Evolutionary conservation across 2,888 invertebrate species (phyloP), one percentile per base, ranked within the genome.

Genomic region (Bedellia somnulentella): DNA sequence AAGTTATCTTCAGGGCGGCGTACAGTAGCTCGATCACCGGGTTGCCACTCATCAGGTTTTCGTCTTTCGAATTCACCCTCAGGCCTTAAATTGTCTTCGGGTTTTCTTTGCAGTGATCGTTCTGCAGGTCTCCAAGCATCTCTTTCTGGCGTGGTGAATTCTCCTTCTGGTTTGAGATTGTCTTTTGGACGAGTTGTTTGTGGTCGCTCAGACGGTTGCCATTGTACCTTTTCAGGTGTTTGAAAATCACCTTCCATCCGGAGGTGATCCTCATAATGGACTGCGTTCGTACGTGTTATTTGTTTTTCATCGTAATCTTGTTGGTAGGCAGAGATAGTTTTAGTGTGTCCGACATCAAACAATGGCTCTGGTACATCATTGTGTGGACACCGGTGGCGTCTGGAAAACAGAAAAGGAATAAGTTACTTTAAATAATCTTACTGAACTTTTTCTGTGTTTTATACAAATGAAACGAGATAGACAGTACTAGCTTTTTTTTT

Each of bases 341-440:
- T 70, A 52, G 67, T 73, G 55, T 71, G 73, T 62, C 62, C 71
- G 66, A 75, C 76, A 67, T 73, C 76, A 63, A 77, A 77, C 67
- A 75, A 73, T 67, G 77, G 76, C 68, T 77, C 75, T 57, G 71
- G 77, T 66, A 78, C 73, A 58, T 81, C 80, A 51, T 80, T 82
- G 67, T 89, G 90, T 43, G 87, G 82, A 66, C 92, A 92, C 49
- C 87, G 84, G 70, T 92, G 92, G 44, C 88, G 88, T 57, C 92
- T 92, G 63, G 2, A 78, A 79, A 36, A 11, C 29, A 40, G 43
- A 42, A 41, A 23, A 30, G n/a, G n/a, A n/a, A n/a, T n/a, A n/a
- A n/a, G n/a, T n/a, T n/a, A n/a, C n/a, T n/a, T n/a, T n/a, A n/a
- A n/a, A n/a, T n/a, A n/a, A n/a, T n/a, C n/a, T n/a, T n/a, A n/a